These are phyloP conservation scores for Notamacropus eugenii DNA, from an alignment of 2,797 vertebrate genomes.

Conservation along the genomic window DNA sequence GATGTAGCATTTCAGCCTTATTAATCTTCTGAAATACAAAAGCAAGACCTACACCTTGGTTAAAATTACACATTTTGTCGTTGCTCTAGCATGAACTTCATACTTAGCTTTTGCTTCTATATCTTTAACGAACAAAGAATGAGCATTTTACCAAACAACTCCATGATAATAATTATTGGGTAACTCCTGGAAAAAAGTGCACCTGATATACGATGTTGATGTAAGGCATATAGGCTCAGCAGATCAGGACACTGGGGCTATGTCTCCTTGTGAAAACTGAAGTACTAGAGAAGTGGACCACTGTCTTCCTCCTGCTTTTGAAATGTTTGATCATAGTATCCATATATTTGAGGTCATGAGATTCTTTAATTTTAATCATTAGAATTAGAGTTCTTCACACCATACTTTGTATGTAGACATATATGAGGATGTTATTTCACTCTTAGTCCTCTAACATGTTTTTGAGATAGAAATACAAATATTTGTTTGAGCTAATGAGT, in stretches of 20 bases:
- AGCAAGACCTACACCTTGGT: not conserved
- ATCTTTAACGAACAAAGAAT: not conserved
- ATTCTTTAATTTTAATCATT: not conserved
- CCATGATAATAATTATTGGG: not conserved
- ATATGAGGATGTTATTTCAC: not conserved
- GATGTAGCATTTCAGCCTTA: not conserved
- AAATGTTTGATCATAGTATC: not conserved
- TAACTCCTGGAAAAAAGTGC: not conserved
- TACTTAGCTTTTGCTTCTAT: fast-evolving
- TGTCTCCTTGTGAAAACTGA: not conserved
- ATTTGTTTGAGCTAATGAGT: not conserved
- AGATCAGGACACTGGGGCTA: not conserved
- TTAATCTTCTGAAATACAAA: not conserved
- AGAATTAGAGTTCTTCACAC: not conserved
- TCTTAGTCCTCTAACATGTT: not conserved
- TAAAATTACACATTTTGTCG: not conserved
- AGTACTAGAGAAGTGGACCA: not conserved
- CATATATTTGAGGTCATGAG: not conserved
- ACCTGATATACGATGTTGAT: not conserved
- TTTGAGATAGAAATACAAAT: not conserved
- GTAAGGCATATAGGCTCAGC: not conserved
- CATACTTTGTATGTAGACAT: not conserved
- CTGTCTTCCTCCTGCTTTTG: not conserved
- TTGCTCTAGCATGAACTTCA: not conserved
- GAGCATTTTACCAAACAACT: not conserved